phyloP scores from a whole-genome alignment of 1,140 invertebrate genomes.

The Brachionus angularis region DNA sequence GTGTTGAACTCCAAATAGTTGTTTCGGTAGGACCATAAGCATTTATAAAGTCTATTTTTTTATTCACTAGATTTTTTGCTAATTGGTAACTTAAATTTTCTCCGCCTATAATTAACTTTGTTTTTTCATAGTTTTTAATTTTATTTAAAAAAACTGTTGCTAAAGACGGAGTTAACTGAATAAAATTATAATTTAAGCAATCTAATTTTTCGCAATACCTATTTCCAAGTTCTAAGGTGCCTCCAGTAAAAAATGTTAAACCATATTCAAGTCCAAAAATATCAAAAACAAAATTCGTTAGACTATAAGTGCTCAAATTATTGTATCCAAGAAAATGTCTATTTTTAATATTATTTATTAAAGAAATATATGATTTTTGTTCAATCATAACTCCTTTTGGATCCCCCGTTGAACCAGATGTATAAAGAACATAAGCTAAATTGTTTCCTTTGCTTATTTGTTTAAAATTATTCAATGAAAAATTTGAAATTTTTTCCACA shows the following conservation, averaged over 20 bases:
- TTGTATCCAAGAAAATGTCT: background rate
- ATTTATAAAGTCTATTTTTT: background rate
- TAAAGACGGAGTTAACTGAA: slow-evolving; percentile 1
- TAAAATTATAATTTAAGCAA: background rate
- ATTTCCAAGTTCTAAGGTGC: too few species aligned
- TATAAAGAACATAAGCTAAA: background rate
- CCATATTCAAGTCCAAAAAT: background rate
- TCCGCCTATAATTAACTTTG: too few species aligned
- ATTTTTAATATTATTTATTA: background rate
- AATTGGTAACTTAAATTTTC: background rate
- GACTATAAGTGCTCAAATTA: too few species aligned
- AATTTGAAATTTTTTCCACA: too few species aligned
- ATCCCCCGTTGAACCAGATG: slow-evolving; percentile 1
- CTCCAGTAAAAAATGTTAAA: background rate
- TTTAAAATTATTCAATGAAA: too few species aligned
- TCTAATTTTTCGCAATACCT: too few species aligned
- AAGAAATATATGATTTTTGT: background rate
- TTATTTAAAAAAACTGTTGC: background rate
- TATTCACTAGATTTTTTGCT: background rate
- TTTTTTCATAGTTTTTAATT: too few species aligned
- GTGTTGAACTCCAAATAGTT: slow-evolving; percentile 3
- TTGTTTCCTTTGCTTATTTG: background rate
- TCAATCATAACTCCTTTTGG: slow-evolving; percentile 9
- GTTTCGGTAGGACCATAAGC: background rate
- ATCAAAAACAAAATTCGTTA: background rate